Conservation (phyloP, 2,113 vertebrate genomes). For the Hassar affinis region DNA sequence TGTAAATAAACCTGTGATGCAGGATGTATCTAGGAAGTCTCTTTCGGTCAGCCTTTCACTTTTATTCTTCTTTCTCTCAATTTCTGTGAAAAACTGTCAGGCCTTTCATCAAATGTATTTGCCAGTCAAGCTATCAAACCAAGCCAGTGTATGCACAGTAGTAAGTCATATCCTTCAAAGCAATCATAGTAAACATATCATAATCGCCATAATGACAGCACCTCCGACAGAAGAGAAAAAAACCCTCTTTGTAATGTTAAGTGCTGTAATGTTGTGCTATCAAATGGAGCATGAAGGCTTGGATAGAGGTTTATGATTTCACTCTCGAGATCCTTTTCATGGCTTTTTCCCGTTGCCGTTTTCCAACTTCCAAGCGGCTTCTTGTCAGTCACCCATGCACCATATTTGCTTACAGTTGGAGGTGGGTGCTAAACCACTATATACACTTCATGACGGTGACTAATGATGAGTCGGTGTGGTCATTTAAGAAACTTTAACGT, state of each 20-base stretch:
- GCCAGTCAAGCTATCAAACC: not conserved
- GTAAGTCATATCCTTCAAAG: conserved; percentile 32
- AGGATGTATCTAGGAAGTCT: not conserved
- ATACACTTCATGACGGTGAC: conserved; percentile 54
- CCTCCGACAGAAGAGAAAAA: conserved; percentile 37
- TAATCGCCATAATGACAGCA: conserved; percentile 15
- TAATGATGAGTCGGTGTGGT: conserved; percentile 37
- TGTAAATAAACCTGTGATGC: not conserved
- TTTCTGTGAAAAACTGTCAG: not conserved
- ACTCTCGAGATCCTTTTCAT: conserved; percentile 68
- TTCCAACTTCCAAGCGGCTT: conserved; percentile 49
- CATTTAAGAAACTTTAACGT: not conserved
- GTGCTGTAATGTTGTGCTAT: conserved; percentile 74
- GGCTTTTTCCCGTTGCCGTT: conserved; percentile 61
- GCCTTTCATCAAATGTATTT: not conserved
- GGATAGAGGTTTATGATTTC: conserved; percentile 73
- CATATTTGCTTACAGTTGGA: conserved; percentile 64
- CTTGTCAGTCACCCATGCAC: conserved; percentile 52
- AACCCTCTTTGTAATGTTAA: conserved; percentile 65
- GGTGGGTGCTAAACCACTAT: conserved; percentile 41
- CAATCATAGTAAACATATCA: conserved; percentile 20
- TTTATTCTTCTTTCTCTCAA: not conserved
- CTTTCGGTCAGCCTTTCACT: not conserved
- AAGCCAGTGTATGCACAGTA: not conserved
- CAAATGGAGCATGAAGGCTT: conserved; percentile 72